phyloP scores from a whole-genome alignment of 2,113 vertebrate genomes.

The Spilogale gracilis region DNA sequence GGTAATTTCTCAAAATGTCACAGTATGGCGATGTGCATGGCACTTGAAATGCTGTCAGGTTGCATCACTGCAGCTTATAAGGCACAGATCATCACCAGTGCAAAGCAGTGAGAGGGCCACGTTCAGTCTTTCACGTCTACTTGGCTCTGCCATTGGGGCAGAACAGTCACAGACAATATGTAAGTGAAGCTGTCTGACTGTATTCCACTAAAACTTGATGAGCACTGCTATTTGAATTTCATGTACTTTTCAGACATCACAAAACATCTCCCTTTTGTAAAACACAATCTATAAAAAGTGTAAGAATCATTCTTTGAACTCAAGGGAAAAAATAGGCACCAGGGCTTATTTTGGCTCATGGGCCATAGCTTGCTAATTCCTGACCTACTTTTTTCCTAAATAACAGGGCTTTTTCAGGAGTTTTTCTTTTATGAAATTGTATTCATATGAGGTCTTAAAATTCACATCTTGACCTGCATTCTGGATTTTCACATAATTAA shows the following conservation, averaged over 20 bases:
- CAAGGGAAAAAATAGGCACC: constrained; percentile 13
- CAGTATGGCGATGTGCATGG: background rate
- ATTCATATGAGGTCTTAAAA: constrained; percentile 53
- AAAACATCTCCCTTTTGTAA: background rate
- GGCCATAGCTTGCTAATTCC: background rate
- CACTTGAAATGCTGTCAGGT: constrained; percentile 26
- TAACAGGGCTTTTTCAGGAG: background rate
- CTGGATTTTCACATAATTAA: constrained; percentile 50
- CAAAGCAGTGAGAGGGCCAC: background rate
- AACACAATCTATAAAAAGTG: constrained; percentile 4
- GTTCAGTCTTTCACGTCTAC: background rate
- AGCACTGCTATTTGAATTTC: constrained; percentile 36
- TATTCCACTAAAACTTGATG: background rate
- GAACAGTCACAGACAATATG: background rate
- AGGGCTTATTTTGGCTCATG: background rate
- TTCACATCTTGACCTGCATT: background rate
- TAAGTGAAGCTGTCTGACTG: background rate
- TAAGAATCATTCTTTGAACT: constrained; percentile 29
- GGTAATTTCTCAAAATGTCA: background rate
- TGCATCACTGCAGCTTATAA: background rate
- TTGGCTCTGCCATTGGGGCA: background rate
- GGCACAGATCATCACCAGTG: background rate
- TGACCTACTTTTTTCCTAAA: constrained; percentile 37
- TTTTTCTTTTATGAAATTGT: background rate
- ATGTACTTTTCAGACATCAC: background rate